Evolutionary conservation across 2,888 invertebrate genomes (phyloP).

Genomic region (Drosophila testacea): DNA sequence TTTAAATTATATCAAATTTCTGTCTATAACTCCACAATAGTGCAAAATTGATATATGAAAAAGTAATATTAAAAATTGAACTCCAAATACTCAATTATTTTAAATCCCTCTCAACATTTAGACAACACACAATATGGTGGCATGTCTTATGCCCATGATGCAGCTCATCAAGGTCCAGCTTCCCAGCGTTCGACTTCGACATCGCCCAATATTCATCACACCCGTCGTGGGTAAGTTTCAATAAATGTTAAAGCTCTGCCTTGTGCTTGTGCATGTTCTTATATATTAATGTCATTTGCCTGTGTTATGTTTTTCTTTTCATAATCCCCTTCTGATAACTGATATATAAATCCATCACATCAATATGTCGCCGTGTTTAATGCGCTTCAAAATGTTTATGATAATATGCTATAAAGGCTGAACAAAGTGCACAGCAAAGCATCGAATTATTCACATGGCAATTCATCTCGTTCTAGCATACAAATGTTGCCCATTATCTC

Average conservation of each 20-base stretch:
- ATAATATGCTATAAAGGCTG: slow-evolving; percentile 42
- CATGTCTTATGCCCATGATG: slow-evolving; percentile 73
- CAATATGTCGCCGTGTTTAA: slow-evolving; percentile 25
- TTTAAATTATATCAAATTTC: slow-evolving; percentile 25
- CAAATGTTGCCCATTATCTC: slow-evolving; percentile 85
- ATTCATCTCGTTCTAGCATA: slow-evolving; percentile 85
- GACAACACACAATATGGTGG: slow-evolving; percentile 79
- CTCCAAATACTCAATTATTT: slow-evolving; percentile 8
- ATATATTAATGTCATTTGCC: slow-evolving; percentile 52
- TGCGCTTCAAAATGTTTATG: slow-evolving; percentile 26
- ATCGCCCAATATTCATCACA: slow-evolving; percentile 83
- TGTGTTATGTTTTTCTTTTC: slow-evolving; percentile 61
- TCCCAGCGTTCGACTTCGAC: slow-evolving; percentile 81
- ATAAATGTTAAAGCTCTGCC: background rate
- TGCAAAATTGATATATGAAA: slow-evolving; percentile 26
- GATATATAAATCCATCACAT: slow-evolving; percentile 26
- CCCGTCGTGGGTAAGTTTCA: slow-evolving; percentile 82
- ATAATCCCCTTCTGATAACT: slow-evolving; percentile 15
- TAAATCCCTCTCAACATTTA: slow-evolving; percentile 31
- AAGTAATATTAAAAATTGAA: background rate
- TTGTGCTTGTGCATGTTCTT: slow-evolving; percentile 27
- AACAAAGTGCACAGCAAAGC: slow-evolving; percentile 79
- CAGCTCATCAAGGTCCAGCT: slow-evolving; percentile 60
- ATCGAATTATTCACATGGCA: slow-evolving; percentile 84
- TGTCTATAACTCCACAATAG: slow-evolving; percentile 37